A percentile compares a stretch with the other conserved stretches of the same genome.
phyloP scores from a whole-genome alignment of 2,113 vertebrate species.

The Oophaga pumilio region DNA sequence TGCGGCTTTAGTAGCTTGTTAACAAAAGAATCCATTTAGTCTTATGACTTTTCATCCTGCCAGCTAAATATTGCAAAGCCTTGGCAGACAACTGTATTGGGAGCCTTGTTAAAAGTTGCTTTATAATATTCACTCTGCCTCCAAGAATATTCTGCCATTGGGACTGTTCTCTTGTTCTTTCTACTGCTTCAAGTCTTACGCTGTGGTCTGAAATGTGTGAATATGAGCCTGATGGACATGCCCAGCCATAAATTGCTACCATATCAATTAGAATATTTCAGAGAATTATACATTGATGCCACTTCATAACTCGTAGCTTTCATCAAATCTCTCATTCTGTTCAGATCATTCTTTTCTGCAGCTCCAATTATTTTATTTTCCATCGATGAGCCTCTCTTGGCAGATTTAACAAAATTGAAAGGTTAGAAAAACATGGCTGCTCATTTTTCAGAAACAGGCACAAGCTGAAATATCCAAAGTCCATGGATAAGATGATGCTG shows the following conservation, averaged over 20 bases:
- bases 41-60: slow-evolving; percentile 23
- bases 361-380: background rate
- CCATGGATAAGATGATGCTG: too few relatives aligned
- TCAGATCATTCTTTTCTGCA: background rate
- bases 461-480: too few relatives aligned
- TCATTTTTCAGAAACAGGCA: background rate
- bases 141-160: background rate
- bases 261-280: background rate
- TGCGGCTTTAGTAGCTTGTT: background rate
- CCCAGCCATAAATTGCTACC: background rate
- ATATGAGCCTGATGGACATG: background rate
- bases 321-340: background rate
- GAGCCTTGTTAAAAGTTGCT: background rate
- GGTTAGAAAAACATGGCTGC: background rate
- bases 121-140: background rate
- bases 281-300: background rate
- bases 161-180: background rate
- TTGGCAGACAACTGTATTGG: background rate
- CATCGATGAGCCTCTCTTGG: background rate
- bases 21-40: slow-evolving; percentile 31
- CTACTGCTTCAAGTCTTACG: background rate
- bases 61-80: background rate
- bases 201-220: background rate
- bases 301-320: background rate
- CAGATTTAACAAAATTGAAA: too few relatives aligned